Conservation (phyloP, 2,113 vertebrate species). For the Nycticebus coucang region DNA sequence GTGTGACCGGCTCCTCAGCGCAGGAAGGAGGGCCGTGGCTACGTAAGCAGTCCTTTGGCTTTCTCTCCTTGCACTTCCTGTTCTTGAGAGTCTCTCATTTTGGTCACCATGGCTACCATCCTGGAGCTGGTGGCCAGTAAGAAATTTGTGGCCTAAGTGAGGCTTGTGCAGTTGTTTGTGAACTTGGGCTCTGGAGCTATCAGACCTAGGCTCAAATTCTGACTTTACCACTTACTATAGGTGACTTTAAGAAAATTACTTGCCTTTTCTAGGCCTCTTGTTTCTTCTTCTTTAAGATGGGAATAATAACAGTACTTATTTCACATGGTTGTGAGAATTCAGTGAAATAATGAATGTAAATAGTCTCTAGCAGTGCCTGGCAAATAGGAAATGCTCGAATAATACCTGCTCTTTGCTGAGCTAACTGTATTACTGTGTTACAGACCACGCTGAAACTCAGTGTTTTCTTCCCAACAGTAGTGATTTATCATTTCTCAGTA, state of each 20-base stretch:
- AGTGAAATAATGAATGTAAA: background rate
- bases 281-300: background rate
- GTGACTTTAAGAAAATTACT: background rate
- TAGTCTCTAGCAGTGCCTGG: background rate
- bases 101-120: background rate
- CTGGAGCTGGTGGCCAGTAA: background rate
- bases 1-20: too few species aligned
- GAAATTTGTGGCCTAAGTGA: background rate
- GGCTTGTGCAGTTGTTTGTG: background rate
- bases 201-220: background rate
- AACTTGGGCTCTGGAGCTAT: background rate
- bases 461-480: background rate
- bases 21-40: background rate
- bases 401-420: background rate
- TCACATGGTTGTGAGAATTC: background rate
- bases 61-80: background rate
- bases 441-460: background rate
- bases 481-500: background rate
- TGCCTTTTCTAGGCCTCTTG: background rate
- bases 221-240: background rate
- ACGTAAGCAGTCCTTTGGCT: background rate
- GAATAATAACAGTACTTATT: background rate
- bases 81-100: background rate
- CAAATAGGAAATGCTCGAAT: background rate
- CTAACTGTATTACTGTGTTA: background rate